These are phyloP conservation scores for Macroramphosus scolopax DNA, from an alignment of 2,797 vertebrate genomes.

Conservation along the genomic window DNA sequence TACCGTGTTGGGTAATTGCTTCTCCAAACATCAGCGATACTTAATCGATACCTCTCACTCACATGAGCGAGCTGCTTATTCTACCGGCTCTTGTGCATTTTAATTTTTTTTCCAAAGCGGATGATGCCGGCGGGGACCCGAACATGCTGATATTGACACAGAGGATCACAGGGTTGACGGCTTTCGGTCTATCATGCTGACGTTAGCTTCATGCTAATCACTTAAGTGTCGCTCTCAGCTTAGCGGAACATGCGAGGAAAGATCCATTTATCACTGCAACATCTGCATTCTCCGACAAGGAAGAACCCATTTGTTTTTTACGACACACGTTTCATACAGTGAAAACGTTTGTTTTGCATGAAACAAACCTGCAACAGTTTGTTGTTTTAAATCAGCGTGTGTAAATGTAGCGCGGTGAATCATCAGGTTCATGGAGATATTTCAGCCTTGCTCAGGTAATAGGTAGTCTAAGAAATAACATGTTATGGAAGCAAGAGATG, in stretches of 20 bases:
- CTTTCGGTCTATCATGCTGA: conserved; percentile 39
- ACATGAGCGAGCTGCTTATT: conserved; percentile 40
- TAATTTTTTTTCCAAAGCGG: conserved; percentile 37
- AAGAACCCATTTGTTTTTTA: too few species aligned
- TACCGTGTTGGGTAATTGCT: conserved; percentile 55
- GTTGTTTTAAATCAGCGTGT: too few species aligned
- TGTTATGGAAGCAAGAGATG: too few species aligned
- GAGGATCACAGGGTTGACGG: conserved; percentile 29
- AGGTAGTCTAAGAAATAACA: too few species aligned
- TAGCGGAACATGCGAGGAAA: neutral
- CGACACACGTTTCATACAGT: too few species aligned
- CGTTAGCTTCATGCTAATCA: conserved; percentile 34
- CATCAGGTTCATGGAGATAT: too few species aligned
- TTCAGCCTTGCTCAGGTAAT: too few species aligned
- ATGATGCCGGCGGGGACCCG: conserved; percentile 35
- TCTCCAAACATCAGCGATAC: conserved; percentile 50
- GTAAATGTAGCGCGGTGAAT: too few species aligned
- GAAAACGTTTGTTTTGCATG: too few species aligned
- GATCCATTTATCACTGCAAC: too few species aligned
- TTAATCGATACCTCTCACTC: conserved; percentile 61
- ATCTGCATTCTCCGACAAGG: too few species aligned
- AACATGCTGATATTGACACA: conserved; percentile 55
- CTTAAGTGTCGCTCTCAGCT: neutral
- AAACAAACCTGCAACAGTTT: too few species aligned
- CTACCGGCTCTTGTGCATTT: conserved; percentile 43